phyloP scores from a whole-genome alignment of 2,888 invertebrate species.

The Morinoia aosen region DNA sequence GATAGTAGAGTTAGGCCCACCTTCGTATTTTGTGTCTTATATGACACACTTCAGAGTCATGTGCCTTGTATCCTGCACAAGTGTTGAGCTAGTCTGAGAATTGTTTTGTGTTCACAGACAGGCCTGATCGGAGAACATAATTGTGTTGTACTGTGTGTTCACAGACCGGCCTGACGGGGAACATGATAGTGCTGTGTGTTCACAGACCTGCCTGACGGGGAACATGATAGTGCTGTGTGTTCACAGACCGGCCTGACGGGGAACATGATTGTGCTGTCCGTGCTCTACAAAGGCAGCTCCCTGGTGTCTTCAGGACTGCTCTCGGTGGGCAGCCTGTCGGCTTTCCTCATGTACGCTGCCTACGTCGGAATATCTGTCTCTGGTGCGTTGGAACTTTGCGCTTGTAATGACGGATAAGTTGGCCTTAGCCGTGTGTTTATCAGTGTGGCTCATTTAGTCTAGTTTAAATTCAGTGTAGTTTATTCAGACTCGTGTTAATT shows the following conservation, averaged over 20 bases:
- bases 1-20: too few species aligned
- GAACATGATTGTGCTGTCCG: conserved; percentile 89
- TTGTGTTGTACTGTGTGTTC: conserved; percentile 12
- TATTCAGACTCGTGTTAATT: too few species aligned
- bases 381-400: conserved; percentile 20
- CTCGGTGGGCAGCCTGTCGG: conserved; percentile 77
- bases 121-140: too few species aligned
- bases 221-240: not conserved
- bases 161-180: conserved; percentile 88
- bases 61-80: too few species aligned
- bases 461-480: too few species aligned
- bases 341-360: conserved; percentile 94
- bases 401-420: conserved; percentile 19
- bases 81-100: not conserved
- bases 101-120: conserved; percentile 81
- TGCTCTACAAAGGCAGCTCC: conserved; percentile 91
- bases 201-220: too few species aligned
- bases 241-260: conserved; percentile 86
- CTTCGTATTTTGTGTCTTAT: too few species aligned
- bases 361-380: conserved; percentile 92
- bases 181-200: conserved; percentile 89
- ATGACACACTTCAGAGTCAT: too few species aligned
- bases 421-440: too few species aligned
- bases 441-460: too few species aligned
- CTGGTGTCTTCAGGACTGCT: conserved; percentile 84